Percentiles rank a stretch among this genome's conserved stretches.
Evolutionary conservation across 1,140 invertebrate genomes (phyloP).

Genomic region (Brachionus calyciflorus): DNA sequence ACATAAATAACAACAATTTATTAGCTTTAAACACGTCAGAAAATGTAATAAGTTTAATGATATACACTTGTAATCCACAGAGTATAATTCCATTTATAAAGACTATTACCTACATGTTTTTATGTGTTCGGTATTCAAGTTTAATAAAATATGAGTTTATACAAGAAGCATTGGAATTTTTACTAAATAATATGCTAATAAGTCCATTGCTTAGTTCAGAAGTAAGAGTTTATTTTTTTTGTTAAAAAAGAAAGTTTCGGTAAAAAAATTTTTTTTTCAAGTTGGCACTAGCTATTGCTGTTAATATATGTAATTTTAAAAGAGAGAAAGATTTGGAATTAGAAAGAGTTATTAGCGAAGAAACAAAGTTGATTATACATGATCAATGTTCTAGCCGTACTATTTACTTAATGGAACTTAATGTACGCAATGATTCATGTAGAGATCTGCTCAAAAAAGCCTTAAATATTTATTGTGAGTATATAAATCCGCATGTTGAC

Average conservation of each 20-base stretch:
- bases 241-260: background rate
- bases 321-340: background rate
- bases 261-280: background rate
- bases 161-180: slow-evolving; percentile 7
- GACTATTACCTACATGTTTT: background rate
- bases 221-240: background rate
- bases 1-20: background rate
- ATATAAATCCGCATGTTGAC: background rate
- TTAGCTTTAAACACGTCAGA: background rate
- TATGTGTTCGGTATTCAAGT: slow-evolving; percentile 4
- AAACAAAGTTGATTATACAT: background rate
- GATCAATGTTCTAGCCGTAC: slow-evolving; percentile 20
- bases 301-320: background rate
- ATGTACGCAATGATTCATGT: slow-evolving; percentile 20
- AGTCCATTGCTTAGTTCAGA: background rate
- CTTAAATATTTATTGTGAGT: slow-evolving; percentile 37
- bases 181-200: background rate
- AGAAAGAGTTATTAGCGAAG: background rate
- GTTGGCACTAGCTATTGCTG: background rate
- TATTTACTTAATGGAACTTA: slow-evolving; percentile 11
- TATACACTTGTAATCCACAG: background rate
- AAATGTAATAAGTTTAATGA: background rate
- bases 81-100: background rate
- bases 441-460: slow-evolving; percentile 29
- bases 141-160: slow-evolving; percentile 13